Evolutionary conservation across 2,888 invertebrate species (phyloP), one percentile per base, ranked within the genome.

Genomic region (Cheilosia scutellata): DNA sequence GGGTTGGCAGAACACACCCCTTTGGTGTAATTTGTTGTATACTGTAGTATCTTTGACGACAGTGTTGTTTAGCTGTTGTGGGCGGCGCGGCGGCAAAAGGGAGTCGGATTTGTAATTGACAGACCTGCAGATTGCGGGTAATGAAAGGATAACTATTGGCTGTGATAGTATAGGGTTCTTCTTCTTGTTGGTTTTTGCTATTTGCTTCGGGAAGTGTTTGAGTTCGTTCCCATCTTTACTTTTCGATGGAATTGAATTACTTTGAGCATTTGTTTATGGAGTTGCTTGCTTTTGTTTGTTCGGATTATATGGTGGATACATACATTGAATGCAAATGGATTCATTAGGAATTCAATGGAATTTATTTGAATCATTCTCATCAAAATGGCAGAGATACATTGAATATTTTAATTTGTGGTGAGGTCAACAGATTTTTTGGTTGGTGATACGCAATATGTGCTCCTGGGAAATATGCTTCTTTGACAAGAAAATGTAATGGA

Each of bases 261-360:
- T 75, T 70, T 44, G 11, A 74, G 66, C 51, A 74, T 78, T 83
- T 84, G 70, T 83, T 83, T 78, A 63, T 77, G 60, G 70, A 65
- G 16, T 47, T 65, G 20, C 31, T 57, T 47, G 6, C 37, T 37
- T 49, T 66, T 66, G 60, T 66, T 74, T 80, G 55, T 9, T 42
- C 37, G 42, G 37, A 42, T 33, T 63, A 40, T 75, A 63, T 63
- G 40, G 70, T 51, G 40, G 11, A 37, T 37, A 37, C 37, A 78
- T 63, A 55, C 78, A 83, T 74, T 83, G 83, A 78, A 83, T 83
- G 72, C 78, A 78, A 83, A 83, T 83, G 72, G 72, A 70, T 84
- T 75, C 78, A 84, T 84, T 84, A 70, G 51, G 65, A 44, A 68
- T 47, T 57, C 72, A 49, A 78, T 68, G 53, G 68, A 58, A 51